Evolutionary conservation across 2,797 vertebrate genomes (phyloP), one percentile per base, ranked within the genome.

Genomic region (Pelobates cultripes): DNA sequence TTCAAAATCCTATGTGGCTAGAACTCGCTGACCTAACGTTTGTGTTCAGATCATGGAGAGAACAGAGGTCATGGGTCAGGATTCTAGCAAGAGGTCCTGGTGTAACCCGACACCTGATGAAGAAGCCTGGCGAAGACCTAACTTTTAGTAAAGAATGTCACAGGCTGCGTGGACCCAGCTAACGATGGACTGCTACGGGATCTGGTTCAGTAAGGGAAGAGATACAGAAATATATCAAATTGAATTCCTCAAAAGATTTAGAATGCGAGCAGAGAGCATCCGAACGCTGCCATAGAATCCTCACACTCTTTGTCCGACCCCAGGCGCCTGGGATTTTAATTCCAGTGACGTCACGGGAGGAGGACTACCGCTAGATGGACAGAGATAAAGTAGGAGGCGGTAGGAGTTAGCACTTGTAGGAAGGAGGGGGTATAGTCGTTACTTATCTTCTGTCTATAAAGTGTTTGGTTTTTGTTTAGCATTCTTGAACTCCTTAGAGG

Each of bases 241-340:
- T 2, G 47, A 51, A 5, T 51, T 51, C 10, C 47, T 10, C 47
- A 51, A 51, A 51, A 51, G 10, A 51, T 6, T 51, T 10, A 51
- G 10, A 51, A 10, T 51, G 5, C 5, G 10, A 5, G 55, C 13
- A 12, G 7, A 57, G 55, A 12, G 14, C 55, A 15, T 14, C 55
- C 55, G 55, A 14, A 12, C 14, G 7, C 55, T 12, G 55, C 4
- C 7, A 57, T 57, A 12, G n/a, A 9, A 70, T 28, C 45, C 12
- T 7, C 14, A 0, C 40, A n/a, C 17, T 47, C 74, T 77, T 72
- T 72, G 60, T 77, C 61, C 68, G 13, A 47, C 43, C 51, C 12
- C 73, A 28, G 60, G 74, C 80, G 80, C 75, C 70, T 14, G 70
- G 44, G 61, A 61, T 82, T 82, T 77, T 72, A 82, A 82, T 40